A percentile compares a stretch with the other conserved stretches of the same genome.
Conservation (phyloP, 23 tunicate species). For the Trididemnum clinides region DNA sequence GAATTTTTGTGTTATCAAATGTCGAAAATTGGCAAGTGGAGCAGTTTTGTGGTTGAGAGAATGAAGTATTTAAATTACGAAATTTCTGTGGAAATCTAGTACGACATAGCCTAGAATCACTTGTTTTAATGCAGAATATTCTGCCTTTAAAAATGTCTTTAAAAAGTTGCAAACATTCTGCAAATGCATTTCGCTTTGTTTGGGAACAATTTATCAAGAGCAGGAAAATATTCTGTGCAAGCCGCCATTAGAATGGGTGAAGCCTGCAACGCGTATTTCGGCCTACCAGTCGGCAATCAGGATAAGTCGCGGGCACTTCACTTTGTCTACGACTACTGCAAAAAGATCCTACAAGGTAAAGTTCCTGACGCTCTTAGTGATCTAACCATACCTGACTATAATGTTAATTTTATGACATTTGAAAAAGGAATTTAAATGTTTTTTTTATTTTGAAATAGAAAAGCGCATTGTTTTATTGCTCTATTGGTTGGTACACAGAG, state of each 20-base stretch:
- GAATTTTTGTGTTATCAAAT: too few relatives aligned
- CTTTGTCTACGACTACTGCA: too few relatives aligned
- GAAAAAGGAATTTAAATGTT: not conserved
- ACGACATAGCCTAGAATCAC: not conserved
- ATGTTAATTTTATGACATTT: not conserved
- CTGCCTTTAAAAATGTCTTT: not conserved
- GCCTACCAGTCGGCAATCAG: not conserved
- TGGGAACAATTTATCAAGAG: slow-evolving; percentile 2
- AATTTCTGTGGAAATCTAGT: not conserved
- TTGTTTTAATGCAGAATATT: not conserved
- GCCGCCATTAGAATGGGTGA: not conserved
- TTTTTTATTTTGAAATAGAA: not conserved
- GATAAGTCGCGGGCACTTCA: too few relatives aligned
- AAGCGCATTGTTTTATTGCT: slow-evolving; percentile 11
- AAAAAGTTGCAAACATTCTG: slow-evolving; percentile 6
- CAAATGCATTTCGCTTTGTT: not conserved
- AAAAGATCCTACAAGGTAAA: not conserved
- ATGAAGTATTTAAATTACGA: not conserved
- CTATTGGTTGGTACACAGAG: slow-evolving; percentile 1
- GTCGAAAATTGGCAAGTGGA: too few relatives aligned
- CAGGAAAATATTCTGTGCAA: slow-evolving; percentile 7
- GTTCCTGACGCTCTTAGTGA: too few relatives aligned
- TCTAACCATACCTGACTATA: too few relatives aligned
- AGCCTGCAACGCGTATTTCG: slow-evolving; percentile 3
- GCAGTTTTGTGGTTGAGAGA: not conserved